Base-by-base conservation (phyloP, 92 coral and sea anemone species). In the Paramuricea clavata region DNA sequence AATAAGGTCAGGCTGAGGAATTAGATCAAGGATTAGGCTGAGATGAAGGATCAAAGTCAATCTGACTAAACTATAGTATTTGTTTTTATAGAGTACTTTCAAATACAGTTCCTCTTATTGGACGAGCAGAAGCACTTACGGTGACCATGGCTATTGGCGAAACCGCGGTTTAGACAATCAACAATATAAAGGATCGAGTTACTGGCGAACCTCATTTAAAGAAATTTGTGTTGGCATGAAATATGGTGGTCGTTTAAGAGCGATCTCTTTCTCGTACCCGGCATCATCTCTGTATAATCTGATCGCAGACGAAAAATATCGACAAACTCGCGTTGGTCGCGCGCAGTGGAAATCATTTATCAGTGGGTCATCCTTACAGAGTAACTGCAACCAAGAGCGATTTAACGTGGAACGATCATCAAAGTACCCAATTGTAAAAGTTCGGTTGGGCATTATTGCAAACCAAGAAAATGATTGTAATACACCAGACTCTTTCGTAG, bases 301-400 rank as follows among this genome's bases (percentile, higher is more conserved):
- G 33, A 34, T 82, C 32, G 86, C 76, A 25, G 77, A 82, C 86
- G 86, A 62, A 19, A 12, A 15, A 1, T 82, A 82, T 26, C 86
- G 77, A 9, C 11, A 4, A 26, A 26, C 62, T 13, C 9, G 35
- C 12, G 0, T 82, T 28, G 77, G 86, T 4, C 76, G 86, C 44
- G 3, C 17, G 15, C 39, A 56, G 16, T 82, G 86, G 86, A 82
- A 82, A 60, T 12, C 1, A 12, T 12, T 47, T 10, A 47, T 47
- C 52, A 2, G 2, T 47, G 52, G 52, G 10, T 47, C 52, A 15
- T 47, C 52, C 17, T 47, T 47, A 47, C 52, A 47, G 52, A 1
- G 17, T 47, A 6, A 47, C 52, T 47, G 52, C 17, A 47, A 47
- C 10, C 52, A 12, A 47, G 52, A 47, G 52, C 6, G 52, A 47